Evolutionary conservation across 2,113 vertebrate genomes (phyloP), one percentile per base, ranked within the genome.

Genomic region (Crypturellus undulatus): DNA sequence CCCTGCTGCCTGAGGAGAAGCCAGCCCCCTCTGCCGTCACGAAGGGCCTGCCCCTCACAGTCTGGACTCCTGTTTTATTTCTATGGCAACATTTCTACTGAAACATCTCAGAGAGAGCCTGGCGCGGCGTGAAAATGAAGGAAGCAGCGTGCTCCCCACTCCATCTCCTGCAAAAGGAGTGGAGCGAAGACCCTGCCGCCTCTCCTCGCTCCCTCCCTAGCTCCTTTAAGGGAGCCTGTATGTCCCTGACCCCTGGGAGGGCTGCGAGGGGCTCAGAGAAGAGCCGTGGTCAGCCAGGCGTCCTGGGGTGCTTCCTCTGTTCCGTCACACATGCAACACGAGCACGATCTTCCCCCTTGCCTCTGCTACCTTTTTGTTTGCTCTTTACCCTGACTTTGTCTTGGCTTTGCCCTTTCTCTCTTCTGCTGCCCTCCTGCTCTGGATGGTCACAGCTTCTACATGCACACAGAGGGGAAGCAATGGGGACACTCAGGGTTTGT

Each of bases 21-120:
- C 32, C 56, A 89, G 62, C 72, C 64, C 20, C 60, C 81, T 56
- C 65, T 82, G 45, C 82, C 59, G 4, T 10, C 65, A 71, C 1
- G 20, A 62, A 25, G 14, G 84, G 91, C 78, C 82, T 96, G 91
- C 67, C 82, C 91, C 84, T 94, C 20, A 9, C 81, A 80, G 67
- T 89, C 89, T 92, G 76, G 68, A 30, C 1, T 25, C 69, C 65
- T 84, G n/a, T 11, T 79, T 83, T 73, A 94, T 94, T 97, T 96
- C 96, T 97, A 84, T 96, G 93, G 95, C 96, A 96, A 95, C 95
- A 91, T 96, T 88, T 80, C 88, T 89, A 70, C 79, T 3, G 40
- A 91, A 91, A 81, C 22, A 18, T 65, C 84, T 94, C 58, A 87
- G 51, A 94, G 54, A 84, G 63, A 96, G 84, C 24, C 77, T 75